phyloP scores from a whole-genome alignment of 2,113 vertebrate species.

The Petaurus breviceps region DNA sequence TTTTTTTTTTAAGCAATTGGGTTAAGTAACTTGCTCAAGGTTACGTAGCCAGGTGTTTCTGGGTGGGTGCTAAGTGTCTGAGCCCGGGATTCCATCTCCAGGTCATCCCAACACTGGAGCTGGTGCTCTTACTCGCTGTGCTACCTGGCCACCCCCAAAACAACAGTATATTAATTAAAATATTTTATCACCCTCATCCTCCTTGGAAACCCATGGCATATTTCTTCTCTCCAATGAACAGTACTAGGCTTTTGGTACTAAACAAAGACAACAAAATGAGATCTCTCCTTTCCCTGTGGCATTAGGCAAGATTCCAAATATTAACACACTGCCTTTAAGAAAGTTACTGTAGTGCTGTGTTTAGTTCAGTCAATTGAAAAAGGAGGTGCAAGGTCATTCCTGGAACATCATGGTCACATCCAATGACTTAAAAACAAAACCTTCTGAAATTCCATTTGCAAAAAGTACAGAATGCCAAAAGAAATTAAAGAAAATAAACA shows the following conservation, averaged over 20 bases:
- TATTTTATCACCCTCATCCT: not conserved
- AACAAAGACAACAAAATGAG: not conserved
- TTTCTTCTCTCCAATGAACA: not conserved
- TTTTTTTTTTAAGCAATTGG: no score
- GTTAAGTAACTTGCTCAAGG: no score
- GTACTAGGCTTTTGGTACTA: not conserved
- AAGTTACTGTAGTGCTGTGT: not conserved
- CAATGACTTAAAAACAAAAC: slow-evolving; percentile 29
- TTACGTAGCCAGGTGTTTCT: no score
- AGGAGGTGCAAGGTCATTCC: not conserved
- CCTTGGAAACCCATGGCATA: not conserved
- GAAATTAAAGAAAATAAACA: slow-evolving; percentile 47
- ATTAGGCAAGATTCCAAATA: slow-evolving; percentile 53
- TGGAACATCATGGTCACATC: not conserved
- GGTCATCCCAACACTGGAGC: no score
- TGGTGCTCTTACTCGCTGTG: no score
- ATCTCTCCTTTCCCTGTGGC: not conserved
- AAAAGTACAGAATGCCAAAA: slow-evolving; percentile 30
- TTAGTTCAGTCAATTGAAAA: not conserved
- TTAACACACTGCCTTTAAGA: slow-evolving; percentile 46
- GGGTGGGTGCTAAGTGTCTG: no score
- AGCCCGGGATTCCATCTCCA: no score
- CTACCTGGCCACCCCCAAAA: no score
- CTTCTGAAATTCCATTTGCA: slow-evolving; percentile 37
- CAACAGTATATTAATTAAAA: no score